Conservation (phyloP, 2,113 vertebrate genomes). For the Haemorhous mexicanus region DNA sequence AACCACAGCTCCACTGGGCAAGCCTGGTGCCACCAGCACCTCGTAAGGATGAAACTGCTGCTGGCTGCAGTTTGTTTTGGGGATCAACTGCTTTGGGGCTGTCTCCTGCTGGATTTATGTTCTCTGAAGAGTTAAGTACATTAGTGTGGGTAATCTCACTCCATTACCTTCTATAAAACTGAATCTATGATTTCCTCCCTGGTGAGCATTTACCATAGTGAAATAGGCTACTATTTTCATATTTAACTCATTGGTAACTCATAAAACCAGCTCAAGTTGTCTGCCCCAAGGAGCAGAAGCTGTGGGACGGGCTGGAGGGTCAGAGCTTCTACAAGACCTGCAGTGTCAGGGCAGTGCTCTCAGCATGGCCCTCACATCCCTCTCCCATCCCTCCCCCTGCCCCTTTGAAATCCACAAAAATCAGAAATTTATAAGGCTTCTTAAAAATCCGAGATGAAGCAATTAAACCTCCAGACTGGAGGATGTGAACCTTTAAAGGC, state of each 20-base stretch:
- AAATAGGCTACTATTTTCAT: slow-evolving; percentile 56
- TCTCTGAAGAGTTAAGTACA: slow-evolving; percentile 42
- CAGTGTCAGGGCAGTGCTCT: background rate
- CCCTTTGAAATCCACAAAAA: slow-evolving; percentile 73
- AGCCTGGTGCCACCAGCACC: background rate
- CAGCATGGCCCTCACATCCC: slow-evolving; percentile 35
- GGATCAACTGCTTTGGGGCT: background rate
- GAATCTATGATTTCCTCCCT: slow-evolving; percentile 66
- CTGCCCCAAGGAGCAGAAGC: slow-evolving; percentile 50
- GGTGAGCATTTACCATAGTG: slow-evolving; percentile 45
- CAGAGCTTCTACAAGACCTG: slow-evolving; percentile 11
- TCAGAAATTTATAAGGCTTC: slow-evolving; percentile 77
- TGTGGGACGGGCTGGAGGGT: background rate
- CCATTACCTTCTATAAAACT: slow-evolving; percentile 59
- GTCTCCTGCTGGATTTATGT: background rate
- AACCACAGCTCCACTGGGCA: background rate
- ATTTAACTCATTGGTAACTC: slow-evolving; percentile 55
- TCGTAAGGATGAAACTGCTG: background rate
- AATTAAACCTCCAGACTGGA: slow-evolving; percentile 79
- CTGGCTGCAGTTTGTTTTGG: background rate
- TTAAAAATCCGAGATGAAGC: slow-evolving; percentile 74
- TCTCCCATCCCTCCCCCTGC: slow-evolving; percentile 2
- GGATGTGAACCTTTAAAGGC: slow-evolving; percentile 78
- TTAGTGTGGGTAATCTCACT: slow-evolving; percentile 43
- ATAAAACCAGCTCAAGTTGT: slow-evolving; percentile 65